Evolutionary conservation across 2,113 vertebrate genomes (phyloP).

Genomic region (Nothobranchius furzeri): DNA sequence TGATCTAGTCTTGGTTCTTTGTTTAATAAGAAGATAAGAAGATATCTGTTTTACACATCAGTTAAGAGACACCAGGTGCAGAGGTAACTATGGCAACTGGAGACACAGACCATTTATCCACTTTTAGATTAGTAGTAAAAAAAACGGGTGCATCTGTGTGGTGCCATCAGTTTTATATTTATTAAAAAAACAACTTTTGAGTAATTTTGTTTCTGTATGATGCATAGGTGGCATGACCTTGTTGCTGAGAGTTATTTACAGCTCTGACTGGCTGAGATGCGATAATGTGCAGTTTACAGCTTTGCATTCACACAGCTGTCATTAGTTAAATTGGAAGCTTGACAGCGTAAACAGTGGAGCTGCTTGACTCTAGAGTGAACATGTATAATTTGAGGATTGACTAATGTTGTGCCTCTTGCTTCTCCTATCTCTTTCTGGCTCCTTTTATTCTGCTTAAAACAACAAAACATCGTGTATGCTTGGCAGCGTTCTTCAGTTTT

Average conservation of each 20-base stretch:
- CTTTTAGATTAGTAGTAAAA: slow-evolving; percentile 4
- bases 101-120: slow-evolving; percentile 7
- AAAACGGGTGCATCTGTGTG: not conserved
- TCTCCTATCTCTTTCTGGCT: slow-evolving; percentile 9
- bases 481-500: not conserved
- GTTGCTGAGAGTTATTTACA: slow-evolving; percentile 63
- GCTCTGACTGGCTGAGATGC: slow-evolving; percentile 26
- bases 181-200: slow-evolving; percentile 2
- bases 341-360: slow-evolving; percentile 50
- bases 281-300: slow-evolving; percentile 53
- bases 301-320: slow-evolving; percentile 44
- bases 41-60: slow-evolving; percentile 21
- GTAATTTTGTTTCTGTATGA: slow-evolving; percentile 29
- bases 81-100: slow-evolving; percentile 15
- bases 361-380: slow-evolving; percentile 28
- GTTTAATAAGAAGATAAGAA: slow-evolving; percentile 43
- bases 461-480: not conserved
- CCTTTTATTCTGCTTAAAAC: slow-evolving; percentile 4
- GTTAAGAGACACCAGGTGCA: not conserved
- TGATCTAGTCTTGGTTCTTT: slow-evolving; percentile 24
- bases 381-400: slow-evolving; percentile 52
- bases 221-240: slow-evolving; percentile 18
- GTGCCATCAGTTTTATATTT: slow-evolving; percentile 6
- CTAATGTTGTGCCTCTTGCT: slow-evolving; percentile 41
- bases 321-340: slow-evolving; percentile 64